These are phyloP conservation scores for Pollenia angustigena DNA, from an alignment of 2,888 invertebrate genomes.

Conservation along the genomic window DNA sequence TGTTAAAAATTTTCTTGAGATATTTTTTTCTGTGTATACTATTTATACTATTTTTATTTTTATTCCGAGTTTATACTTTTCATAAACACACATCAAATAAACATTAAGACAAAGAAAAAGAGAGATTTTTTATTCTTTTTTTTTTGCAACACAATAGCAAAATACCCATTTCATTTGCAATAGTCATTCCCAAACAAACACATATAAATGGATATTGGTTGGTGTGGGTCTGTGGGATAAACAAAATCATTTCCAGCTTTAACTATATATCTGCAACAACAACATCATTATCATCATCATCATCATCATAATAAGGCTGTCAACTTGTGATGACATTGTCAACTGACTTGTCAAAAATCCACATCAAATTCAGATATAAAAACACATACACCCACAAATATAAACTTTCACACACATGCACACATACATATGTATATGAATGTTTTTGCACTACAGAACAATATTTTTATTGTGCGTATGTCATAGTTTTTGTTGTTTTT, in stretches of 20 bases:
- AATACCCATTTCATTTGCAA: conserved; percentile 56
- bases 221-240: conserved; percentile 36
- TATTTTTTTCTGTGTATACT: too few species aligned
- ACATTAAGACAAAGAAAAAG: conserved; percentile 46
- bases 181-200: conserved; percentile 21
- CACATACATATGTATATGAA: conserved; percentile 3
- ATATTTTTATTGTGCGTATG: conserved; percentile 63
- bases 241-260: conserved; percentile 65
- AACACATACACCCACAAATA: conserved; percentile 14
- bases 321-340: conserved; percentile 84
- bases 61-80: conserved; percentile 11
- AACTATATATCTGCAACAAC: conserved; percentile 49
- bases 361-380: conserved; percentile 80
- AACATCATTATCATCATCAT: conserved; percentile 64
- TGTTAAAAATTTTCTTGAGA: too few species aligned
- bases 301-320: conserved; percentile 81
- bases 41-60: neutral
- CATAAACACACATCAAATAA: conserved; percentile 51
- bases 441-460: conserved; percentile 23
- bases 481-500: conserved; percentile 42
- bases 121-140: conserved; percentile 6
- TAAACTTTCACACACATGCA: conserved; percentile 19
- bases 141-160: conserved; percentile 49
- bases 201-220: neutral
- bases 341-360: conserved; percentile 83